phyloP scores from a whole-genome alignment of 2,797 vertebrate genomes.

The Masticophis lateralis region DNA sequence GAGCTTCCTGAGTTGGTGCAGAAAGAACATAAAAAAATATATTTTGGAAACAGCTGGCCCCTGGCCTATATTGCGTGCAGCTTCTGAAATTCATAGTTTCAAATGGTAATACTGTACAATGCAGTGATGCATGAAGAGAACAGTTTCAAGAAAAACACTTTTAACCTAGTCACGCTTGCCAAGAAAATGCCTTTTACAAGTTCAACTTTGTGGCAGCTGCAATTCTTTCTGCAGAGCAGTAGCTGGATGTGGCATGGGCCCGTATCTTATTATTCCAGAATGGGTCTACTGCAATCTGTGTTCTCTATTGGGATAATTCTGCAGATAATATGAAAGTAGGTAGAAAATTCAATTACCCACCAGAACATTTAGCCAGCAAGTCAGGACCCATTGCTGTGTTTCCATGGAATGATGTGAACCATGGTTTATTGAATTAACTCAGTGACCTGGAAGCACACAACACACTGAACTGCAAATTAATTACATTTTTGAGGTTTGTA shows the following conservation, averaged over 20 bases:
- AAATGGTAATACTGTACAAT: not conserved
- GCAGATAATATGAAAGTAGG: not conserved
- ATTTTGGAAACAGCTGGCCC: not conserved
- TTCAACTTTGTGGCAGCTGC: not conserved
- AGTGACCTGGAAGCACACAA: not conserved
- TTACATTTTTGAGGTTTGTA: not conserved
- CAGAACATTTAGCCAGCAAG: not conserved
- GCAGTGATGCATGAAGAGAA: not conserved
- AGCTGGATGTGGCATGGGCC: not conserved
- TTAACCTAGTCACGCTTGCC: not conserved
- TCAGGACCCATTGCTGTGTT: not conserved
- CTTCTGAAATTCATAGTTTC: constrained; percentile 10
- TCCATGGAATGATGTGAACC: not conserved
- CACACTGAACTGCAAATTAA: not conserved
- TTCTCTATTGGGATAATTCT: not conserved
- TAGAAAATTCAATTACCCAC: not conserved
- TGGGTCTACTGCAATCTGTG: not conserved
- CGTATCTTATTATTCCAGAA: not conserved
- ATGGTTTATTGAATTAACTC: not conserved
- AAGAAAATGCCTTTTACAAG: not conserved
- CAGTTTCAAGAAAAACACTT: not conserved
- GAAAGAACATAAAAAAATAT: no score
- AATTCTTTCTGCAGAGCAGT: not conserved
- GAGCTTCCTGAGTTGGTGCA: no score
- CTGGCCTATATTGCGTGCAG: not conserved